Evolutionary conservation across 1,140 invertebrate genomes (phyloP), one percentile per base, ranked within the genome.

Genomic region (Triops longicaudatus): DNA sequence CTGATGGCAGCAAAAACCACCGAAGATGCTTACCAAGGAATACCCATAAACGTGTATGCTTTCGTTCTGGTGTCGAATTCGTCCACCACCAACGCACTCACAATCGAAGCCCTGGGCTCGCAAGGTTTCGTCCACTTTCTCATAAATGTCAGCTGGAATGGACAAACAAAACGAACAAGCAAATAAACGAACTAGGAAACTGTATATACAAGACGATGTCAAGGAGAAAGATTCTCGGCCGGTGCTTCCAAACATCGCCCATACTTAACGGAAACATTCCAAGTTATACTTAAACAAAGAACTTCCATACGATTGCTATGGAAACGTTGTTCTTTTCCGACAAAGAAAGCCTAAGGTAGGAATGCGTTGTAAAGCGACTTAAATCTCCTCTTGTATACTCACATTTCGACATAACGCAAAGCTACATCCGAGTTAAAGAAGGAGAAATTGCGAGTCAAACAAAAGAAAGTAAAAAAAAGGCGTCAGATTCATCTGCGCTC

Each of bases 31-130:
- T 83, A 90, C 90, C 86, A 93, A 90, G 26, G 94, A 96, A 83
- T 95, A 95, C 75, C 94, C 94, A 84, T 93, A 96, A 78, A 97
- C 92, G 81, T 91, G 87, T 73, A 97, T 88, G 74, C 86, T 88
- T 82, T 93, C 94, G n/a, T 87, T 85, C 63, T 93, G 88, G 83
- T 95, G 92, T 26, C 89, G 85, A 80, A 97, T 96, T 80, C 93
- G 87, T 22, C 95, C 95, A 77, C 94, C 94, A 10, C 94, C 94
- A 11, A 93, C 81, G 82, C 92, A 92, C 80, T 93, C 89, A 80
- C 88, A 87, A 76, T 90, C 88, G 76, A 93, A 80, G 2, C 88
- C 87, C 26, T 84, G 80, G 72, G 79, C 80, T 77, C 87, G 84
- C 43, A 91, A 80, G 42, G 86, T 81, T 9, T 83, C 83, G 3